A percentile compares a stretch with the other conserved stretches of the same genome.
phyloP scores from a whole-genome alignment of 1,140 invertebrate genomes.

The Neodiprion lecontei region DNA sequence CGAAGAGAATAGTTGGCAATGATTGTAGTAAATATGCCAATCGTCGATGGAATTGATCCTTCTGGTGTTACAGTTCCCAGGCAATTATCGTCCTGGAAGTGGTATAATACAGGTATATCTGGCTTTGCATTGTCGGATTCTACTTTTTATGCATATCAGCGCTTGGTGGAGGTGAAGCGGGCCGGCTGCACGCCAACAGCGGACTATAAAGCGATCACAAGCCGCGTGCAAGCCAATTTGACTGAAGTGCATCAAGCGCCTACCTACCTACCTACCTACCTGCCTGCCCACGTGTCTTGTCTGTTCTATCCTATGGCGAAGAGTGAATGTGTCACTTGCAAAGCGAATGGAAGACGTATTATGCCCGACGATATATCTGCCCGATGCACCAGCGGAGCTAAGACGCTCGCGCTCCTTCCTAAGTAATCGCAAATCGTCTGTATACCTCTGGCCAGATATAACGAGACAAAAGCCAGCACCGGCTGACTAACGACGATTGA shows the following conservation, averaged over 20 bases:
- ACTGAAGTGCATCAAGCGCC: too few relatives aligned
- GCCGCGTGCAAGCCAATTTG: too few relatives aligned
- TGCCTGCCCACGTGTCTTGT: not conserved
- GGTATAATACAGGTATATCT: too few relatives aligned
- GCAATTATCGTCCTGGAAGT: not conserved
- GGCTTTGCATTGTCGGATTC: too few relatives aligned
- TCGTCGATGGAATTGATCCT: not conserved
- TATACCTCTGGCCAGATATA: not conserved
- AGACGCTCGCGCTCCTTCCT: not conserved
- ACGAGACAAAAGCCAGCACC: not conserved
- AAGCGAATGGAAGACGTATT: constrained; percentile 5
- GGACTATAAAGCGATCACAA: too few relatives aligned
- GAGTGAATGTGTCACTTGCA: not conserved
- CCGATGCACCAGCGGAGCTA: not conserved
- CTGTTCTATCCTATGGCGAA: not conserved
- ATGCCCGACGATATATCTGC: not conserved
- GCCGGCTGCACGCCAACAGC: too few relatives aligned
- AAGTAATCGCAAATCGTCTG: not conserved
- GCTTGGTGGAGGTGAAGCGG: too few relatives aligned
- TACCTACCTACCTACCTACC: too few relatives aligned
- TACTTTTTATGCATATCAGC: too few relatives aligned
- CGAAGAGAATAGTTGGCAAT: too few relatives aligned
- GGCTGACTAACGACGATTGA: constrained; percentile 1
- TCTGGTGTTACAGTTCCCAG: constrained; percentile 3
- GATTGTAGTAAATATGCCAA: not conserved